phyloP scores from a whole-genome alignment of 2,797 vertebrate genomes.

The Iguana delicatissima region DNA sequence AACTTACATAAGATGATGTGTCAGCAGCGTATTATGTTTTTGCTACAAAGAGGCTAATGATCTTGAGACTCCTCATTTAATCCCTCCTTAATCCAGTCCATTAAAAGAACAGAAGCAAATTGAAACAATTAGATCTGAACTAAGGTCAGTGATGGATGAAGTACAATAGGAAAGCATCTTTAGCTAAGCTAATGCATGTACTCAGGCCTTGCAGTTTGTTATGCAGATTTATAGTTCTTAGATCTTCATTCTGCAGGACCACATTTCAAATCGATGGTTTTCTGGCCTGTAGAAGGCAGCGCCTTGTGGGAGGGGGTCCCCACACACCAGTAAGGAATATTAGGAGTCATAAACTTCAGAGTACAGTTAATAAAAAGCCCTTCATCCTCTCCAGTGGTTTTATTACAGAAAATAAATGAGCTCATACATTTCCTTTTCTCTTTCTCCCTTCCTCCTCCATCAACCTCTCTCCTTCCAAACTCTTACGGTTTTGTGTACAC shows the following conservation, averaged over 20 bases:
- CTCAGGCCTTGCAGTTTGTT: background rate
- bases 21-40: background rate
- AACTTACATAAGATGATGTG: background rate
- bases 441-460: background rate
- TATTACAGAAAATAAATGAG: background rate
- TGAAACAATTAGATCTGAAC: background rate
- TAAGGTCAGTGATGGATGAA: slow-evolving; percentile 12
- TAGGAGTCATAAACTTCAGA: background rate
- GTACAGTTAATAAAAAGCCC: background rate
- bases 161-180: background rate
- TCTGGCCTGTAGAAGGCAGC: background rate
- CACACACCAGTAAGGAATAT: background rate
- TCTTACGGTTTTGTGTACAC: no score
- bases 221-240: background rate
- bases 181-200: background rate
- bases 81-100: background rate
- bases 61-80: slow-evolving; percentile 14
- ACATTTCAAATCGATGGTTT: background rate
- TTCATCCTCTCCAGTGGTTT: background rate
- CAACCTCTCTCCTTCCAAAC: no score
- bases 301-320: background rate
- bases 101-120: background rate
- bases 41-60: background rate
- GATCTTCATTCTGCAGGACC: background rate
- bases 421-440: background rate